Percentiles rank a stretch among this genome's conserved stretches.
Conservation (phyloP, 2,797 vertebrate species). For the Pantherophis vulpinus region DNA sequence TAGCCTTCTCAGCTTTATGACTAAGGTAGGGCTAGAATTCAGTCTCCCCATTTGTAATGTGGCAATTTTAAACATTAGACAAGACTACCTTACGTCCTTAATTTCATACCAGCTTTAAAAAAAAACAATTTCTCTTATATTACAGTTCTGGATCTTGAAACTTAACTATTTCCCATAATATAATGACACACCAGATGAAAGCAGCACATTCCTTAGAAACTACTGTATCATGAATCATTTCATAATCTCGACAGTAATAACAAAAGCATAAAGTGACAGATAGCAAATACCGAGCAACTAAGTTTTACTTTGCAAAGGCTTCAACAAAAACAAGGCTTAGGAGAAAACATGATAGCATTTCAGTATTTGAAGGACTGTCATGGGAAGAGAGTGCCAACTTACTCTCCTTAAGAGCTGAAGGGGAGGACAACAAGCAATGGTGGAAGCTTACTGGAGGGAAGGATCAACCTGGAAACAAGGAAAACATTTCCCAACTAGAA, state of each 20-base stretch:
- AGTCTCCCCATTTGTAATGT: not conserved
- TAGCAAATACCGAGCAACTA: not conserved
- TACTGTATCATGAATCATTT: not conserved
- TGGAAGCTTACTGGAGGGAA: not conserved
- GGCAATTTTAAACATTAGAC: not conserved
- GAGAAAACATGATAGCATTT: not conserved
- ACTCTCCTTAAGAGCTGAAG: not conserved
- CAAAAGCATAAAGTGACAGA: not conserved
- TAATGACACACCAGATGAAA: not conserved
- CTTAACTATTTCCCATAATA: not conserved
- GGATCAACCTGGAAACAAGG: not conserved
- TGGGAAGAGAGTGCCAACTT: not conserved
- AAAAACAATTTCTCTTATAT: not conserved
- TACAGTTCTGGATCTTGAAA: not conserved
- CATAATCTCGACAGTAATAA: not conserved
- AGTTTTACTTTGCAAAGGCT: not conserved
- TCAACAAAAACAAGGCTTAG: not conserved
- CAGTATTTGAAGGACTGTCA: not conserved
- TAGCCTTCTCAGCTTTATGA: not conserved
- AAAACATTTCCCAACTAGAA: not conserved
- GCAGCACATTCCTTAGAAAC: not conserved
- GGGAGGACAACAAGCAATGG: not conserved
- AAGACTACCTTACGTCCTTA: not conserved
- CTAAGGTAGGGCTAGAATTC: not conserved
- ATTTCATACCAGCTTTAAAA: not conserved